Evolutionary conservation across 2,113 vertebrate genomes (phyloP), one percentile per base, ranked within the genome.

Genomic region (Paratilapia polleni): DNA sequence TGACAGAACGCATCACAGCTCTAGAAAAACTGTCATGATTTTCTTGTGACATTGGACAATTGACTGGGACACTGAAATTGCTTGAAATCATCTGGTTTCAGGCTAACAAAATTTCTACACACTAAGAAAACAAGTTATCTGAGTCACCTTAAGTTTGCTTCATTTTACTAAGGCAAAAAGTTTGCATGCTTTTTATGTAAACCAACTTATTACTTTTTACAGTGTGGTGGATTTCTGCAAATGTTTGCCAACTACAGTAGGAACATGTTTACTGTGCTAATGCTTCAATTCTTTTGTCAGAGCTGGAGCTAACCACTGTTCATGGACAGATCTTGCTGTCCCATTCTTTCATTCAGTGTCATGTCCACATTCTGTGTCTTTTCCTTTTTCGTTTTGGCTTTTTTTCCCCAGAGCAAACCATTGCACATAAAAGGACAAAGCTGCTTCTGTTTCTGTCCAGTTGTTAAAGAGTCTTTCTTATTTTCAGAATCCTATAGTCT

Each of bases 61-160:
- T 31, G 28, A 31, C 4, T 2, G 2, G 7, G 38, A 8, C 10
- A 12, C 38, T 43, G 41, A 66, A 66, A 43, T 10, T 41, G 3
- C 10, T 17, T 0, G 3, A 68, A 68, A 43, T 68, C 2, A 6
- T 68, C 43, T 64, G 41, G 14, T 47, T 68, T 68, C 22, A 43
- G 4, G 38, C 1, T 13, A 24, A 6, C n/a, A 43, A 0, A 14
- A 24, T 68, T 24, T 68, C n/a, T 22, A 12, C 34, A 64, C 20
- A 0, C 34, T 41, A 41, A 64, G 61, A 31, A 63, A 38, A 63
- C 0, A 13, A 13, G 0, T 41, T 64, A 9, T 0, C 36, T 68
- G 63, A 66, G n/a, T 43, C n/a, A 43, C n/a, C 14, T 47, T 6
- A 49, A 17, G 15, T 47, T 47, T 66, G 43, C 62, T 66, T 14